Evolutionary conservation across 2,888 invertebrate genomes (phyloP).

Genomic region (Amphipyra tragopoginis): DNA sequence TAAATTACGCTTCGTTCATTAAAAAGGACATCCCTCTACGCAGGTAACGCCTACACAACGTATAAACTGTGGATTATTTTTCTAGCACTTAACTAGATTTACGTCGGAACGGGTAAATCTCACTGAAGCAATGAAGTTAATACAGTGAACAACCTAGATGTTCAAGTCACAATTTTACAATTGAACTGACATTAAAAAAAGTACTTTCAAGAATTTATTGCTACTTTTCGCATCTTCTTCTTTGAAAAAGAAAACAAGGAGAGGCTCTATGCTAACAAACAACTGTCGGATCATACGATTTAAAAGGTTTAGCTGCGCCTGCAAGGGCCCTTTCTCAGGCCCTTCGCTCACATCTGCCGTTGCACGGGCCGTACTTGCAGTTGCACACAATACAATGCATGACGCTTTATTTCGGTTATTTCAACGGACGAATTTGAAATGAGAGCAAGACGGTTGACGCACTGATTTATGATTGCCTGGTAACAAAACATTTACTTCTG

Average conservation of each 20-base stretch:
- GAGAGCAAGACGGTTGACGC: conserved; percentile 54
- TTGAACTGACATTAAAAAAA: conserved; percentile 16
- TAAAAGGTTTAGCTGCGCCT: too few species aligned
- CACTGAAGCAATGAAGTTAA: conserved; percentile 39
- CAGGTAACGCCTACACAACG: conserved; percentile 40
- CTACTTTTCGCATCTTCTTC: background rate
- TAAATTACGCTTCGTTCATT: conserved; percentile 30
- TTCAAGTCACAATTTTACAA: conserved; percentile 25
- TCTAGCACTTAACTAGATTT: conserved; percentile 62
- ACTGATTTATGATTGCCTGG: conserved; percentile 30
- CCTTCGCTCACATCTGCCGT: conserved; percentile 75
- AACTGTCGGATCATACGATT: too few species aligned
- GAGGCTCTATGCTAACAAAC: too few species aligned
- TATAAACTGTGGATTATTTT: conserved; percentile 36
- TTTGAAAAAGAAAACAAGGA: too few species aligned
- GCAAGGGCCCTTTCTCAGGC: conserved; percentile 72
- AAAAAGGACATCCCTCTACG: conserved; percentile 14
- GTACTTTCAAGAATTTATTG: background rate
- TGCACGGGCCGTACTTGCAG: conserved; percentile 68
- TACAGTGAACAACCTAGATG: conserved; percentile 37
- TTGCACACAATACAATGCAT: conserved; percentile 70
- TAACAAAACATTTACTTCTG: conserved; percentile 10
- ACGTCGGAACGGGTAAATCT: conserved; percentile 52
- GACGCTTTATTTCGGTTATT: conserved; percentile 59
- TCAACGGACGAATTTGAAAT: conserved; percentile 70